Conservation (phyloP, 2,797 vertebrate species). For the Sarcophilus harrisii region DNA sequence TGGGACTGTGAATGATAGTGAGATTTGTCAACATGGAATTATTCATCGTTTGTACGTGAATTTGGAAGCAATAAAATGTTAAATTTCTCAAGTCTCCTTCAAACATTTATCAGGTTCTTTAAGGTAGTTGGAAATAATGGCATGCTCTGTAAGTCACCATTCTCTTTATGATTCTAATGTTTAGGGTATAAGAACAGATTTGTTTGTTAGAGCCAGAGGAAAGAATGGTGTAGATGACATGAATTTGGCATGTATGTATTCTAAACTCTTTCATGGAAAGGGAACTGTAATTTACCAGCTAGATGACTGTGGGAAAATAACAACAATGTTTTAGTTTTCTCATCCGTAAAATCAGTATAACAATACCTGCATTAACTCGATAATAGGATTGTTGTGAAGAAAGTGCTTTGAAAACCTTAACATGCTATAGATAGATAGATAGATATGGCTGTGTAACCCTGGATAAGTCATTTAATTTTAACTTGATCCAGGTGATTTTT, state of each 20-base stretch:
- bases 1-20: constrained; percentile 11
- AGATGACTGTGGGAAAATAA: not conserved
- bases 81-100: constrained; percentile 1
- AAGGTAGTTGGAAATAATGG: constrained; percentile 26
- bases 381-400: not conserved
- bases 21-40: constrained; percentile 26
- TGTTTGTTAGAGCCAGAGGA: constrained; percentile 33
- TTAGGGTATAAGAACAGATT: constrained; percentile 48
- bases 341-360: not conserved
- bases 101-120: constrained; percentile 60
- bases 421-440: not conserved
- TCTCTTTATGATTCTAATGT: constrained; percentile 3
- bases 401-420: not conserved
- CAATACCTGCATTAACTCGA: not conserved
- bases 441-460: not conserved
- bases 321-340: not conserved
- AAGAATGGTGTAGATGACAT: constrained; percentile 33
- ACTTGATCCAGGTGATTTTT: not conserved
- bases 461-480: not conserved
- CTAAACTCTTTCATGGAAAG: not conserved
- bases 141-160: constrained; percentile 4
- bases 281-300: not conserved
- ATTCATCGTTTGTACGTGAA: constrained; percentile 37
- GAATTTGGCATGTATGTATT: constrained; percentile 47
- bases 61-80: constrained; percentile 45